Conservation (phyloP, 2,888 invertebrate species). For the Acronicta leporina region DNA sequence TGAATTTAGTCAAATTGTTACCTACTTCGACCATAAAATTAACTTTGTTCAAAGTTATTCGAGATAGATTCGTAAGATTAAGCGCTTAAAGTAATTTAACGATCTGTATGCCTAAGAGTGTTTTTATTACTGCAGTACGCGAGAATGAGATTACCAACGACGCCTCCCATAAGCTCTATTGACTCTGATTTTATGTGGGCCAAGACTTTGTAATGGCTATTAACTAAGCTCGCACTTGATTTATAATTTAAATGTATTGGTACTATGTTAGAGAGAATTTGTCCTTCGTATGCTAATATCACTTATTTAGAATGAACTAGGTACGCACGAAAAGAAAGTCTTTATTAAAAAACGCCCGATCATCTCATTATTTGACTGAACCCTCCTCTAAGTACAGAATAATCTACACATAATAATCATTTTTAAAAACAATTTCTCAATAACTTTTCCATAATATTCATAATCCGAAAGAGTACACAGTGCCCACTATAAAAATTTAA, state of each 20-base stretch:
- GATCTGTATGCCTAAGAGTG: conserved; percentile 54
- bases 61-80: conserved; percentile 52
- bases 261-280: background rate
- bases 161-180: conserved; percentile 54
- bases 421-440: too few species aligned
- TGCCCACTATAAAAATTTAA: conserved; percentile 32
- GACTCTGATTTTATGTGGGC: conserved; percentile 55
- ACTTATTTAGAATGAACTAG: too few species aligned
- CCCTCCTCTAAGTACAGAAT: too few species aligned
- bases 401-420: too few species aligned
- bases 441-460: too few species aligned
- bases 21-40: conserved; percentile 27
- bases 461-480: conserved; percentile 8
- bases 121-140: conserved; percentile 55
- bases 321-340: too few species aligned
- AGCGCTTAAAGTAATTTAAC: conserved; percentile 54
- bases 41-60: conserved; percentile 44
- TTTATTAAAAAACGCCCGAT: too few species aligned
- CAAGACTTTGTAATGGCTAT: conserved; percentile 57
- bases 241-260: conserved; percentile 25
- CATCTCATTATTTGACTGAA: too few species aligned
- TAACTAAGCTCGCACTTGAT: conserved; percentile 50
- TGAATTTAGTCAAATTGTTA: background rate
- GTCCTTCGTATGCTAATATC: too few species aligned
- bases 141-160: conserved; percentile 55